A percentile compares a stretch with the other conserved stretches of the same genome.
Evolutionary conservation across 2,113 vertebrate species (phyloP).

Genomic region (Xyliphius kryptos): DNA sequence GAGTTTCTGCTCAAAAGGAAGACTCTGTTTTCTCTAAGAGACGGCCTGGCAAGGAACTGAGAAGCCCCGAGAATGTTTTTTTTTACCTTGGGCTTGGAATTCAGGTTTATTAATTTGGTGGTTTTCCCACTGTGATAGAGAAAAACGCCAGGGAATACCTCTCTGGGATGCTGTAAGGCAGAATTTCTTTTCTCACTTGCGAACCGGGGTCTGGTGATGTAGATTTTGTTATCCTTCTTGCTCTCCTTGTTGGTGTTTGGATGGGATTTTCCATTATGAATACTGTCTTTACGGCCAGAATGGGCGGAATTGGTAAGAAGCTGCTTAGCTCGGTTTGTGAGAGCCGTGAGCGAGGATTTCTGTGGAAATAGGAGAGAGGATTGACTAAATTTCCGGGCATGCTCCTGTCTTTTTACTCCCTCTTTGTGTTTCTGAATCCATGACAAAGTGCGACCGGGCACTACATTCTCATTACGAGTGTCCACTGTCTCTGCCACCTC

Average conservation of each 20-base stretch:
- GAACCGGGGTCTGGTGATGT: too few relatives aligned
- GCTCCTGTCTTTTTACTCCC: constrained; percentile 32
- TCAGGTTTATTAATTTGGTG: too few relatives aligned
- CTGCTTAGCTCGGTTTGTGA: constrained; percentile 66
- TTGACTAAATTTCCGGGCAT: constrained; percentile 48
- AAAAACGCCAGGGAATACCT: too few relatives aligned
- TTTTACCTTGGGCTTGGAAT: too few relatives aligned
- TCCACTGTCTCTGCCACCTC: constrained; percentile 1
- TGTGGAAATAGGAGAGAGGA: constrained; percentile 58
- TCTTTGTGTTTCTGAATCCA: constrained; percentile 66
- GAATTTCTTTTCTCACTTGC: too few relatives aligned
- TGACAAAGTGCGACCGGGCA: constrained; percentile 58
- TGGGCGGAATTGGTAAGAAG: constrained; percentile 66
- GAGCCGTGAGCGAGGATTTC: constrained; percentile 62
- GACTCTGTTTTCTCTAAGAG: too few relatives aligned
- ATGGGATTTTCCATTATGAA: constrained; percentile 42
- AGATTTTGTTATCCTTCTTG: too few relatives aligned
- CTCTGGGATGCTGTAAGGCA: too few relatives aligned
- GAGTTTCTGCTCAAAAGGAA: constrained; percentile 50
- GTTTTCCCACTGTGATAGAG: too few relatives aligned
- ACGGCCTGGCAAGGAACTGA: too few relatives aligned
- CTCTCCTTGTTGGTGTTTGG: constrained; percentile 55
- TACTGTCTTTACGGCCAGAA: constrained; percentile 2
- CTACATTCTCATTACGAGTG: constrained; percentile 26
- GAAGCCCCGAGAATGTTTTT: too few relatives aligned